These are phyloP conservation scores for Nerophis ophidion DNA, from an alignment of 2,113 vertebrate genomes.

Conservation along the genomic window DNA sequence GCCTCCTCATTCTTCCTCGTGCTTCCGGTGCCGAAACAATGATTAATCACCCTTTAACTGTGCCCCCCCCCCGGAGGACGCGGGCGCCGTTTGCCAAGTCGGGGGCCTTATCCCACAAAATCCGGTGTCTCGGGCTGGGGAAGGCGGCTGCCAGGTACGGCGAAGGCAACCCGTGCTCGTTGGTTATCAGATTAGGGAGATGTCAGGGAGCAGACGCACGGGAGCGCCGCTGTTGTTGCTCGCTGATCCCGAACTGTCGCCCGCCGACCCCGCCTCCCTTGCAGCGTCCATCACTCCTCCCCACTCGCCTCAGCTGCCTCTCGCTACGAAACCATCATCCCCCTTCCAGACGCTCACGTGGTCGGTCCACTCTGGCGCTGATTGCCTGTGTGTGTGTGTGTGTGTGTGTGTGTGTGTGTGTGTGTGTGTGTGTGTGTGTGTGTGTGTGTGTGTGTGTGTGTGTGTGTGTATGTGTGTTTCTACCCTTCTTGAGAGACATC, in stretches of 20 bases:
- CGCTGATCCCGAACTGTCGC: constrained; percentile 43
- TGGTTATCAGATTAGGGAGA: constrained; percentile 97
- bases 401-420: not conserved
- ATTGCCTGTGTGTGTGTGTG: constrained; percentile 12
- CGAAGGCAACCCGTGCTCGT: constrained; percentile 93
- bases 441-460: too few species aligned
- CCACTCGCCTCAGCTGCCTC: constrained; percentile 44
- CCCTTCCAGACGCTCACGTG: constrained; percentile 40
- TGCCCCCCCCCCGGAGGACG: constrained; percentile 83
- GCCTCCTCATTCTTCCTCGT: constrained; percentile 95
- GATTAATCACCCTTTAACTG: constrained; percentile 99
- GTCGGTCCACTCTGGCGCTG: constrained; percentile 40
- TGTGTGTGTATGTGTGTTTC: not conserved
- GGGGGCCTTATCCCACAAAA: constrained; percentile 91
- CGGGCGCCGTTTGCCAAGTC: constrained; percentile 89
- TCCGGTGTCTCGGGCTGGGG: constrained; percentile 88
- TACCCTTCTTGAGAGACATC: not conserved
- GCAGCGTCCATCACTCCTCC: constrained; percentile 3
- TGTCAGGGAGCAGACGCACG: constrained; percentile 83
- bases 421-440: not conserved
- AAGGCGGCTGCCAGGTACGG: constrained; percentile 91
- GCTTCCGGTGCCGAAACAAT: constrained; percentile 98
- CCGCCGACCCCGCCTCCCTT: constrained; percentile 18
- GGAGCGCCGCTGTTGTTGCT: constrained; percentile 62
- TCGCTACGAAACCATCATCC: constrained; percentile 44